These are phyloP conservation scores for Zeugodacus cucurbitae DNA, from an alignment of 1,140 invertebrate species.

Conservation along the genomic window DNA sequence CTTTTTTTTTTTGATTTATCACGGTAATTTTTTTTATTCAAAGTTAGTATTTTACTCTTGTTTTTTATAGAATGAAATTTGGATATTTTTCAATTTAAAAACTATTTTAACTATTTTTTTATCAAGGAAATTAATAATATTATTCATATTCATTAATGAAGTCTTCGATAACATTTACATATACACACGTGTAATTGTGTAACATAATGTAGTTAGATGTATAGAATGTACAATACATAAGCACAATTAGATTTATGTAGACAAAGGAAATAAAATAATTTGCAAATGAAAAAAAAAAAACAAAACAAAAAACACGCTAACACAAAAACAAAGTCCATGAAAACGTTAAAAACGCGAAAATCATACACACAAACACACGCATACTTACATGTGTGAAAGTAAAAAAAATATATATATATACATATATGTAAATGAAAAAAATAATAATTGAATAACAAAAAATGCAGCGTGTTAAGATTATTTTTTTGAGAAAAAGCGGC, in stretches of 20 bases:
- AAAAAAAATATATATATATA: background rate
- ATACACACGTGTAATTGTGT: background rate
- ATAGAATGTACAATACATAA: conserved; percentile 33
- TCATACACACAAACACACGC: background rate
- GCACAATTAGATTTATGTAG: conserved; percentile 20
- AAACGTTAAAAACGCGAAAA: background rate
- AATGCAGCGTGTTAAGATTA: background rate
- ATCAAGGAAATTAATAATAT: background rate
- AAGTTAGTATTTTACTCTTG: too few species aligned
- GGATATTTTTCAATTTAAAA: too few species aligned
- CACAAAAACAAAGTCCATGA: background rate
- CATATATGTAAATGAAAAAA: background rate
- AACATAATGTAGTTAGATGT: conserved; percentile 33
- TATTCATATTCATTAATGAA: conserved; percentile 20
- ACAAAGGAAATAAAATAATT: background rate
- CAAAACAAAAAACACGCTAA: too few species aligned
- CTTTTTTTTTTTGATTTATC: too few species aligned
- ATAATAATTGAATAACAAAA: background rate
- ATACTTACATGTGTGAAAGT: background rate
- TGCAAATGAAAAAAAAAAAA: background rate
- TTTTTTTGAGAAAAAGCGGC: background rate
- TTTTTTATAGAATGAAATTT: too few species aligned
- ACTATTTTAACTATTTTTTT: too few species aligned
- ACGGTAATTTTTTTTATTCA: too few species aligned
- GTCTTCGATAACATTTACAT: conserved; percentile 38